Base-by-base conservation (phyloP, 2,113 vertebrate genomes). In the Bostrychus sinensis region DNA sequence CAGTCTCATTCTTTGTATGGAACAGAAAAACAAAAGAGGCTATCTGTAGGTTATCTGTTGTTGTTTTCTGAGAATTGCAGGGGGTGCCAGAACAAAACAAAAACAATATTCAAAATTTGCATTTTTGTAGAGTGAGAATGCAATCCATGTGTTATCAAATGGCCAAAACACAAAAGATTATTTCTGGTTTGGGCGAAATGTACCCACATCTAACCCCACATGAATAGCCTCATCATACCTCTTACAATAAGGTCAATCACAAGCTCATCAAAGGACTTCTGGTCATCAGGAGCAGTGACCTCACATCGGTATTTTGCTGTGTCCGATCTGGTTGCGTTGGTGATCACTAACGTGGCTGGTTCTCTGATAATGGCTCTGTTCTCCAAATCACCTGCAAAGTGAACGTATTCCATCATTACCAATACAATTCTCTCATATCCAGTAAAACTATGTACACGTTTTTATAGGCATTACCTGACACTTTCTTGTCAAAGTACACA, bases 221-320 rank as follows among this genome's bases (percentile, higher is more conserved):
- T 5, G 2, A 39, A 39, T 5, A 39, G 12, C 13, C 37, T 22
- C 5, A 0, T 14, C 26, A 7, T 78, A 98, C 97, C 96, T 94
- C 95, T 93, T 14, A 99, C 94, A 0, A 92, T 92, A 1, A 99
- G 93, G 56, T 93, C 86, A 65, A 99, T 95, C 37, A 93, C 84
- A 16, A 98, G 93, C 90, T 99, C 97, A 0, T 96, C 96, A 5
- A 97, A 94, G 25, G 91, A 94, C 75, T 94, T 96, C 1, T 82
- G 81, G 72, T 99, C 97, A 0, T 89, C 77, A 2, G 90, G 88
- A 0, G 96, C 96, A 0, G 95, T 95, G 77, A 99, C 97, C 68
- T 99, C 97, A 8, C 97, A 99, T 69, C 97, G 94, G 38, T 99
- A 99, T 0, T 89, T 88, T 3, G 95, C 97, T 0, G 93, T 95